Percentiles rank a stretch among this genome's conserved stretches.
phyloP scores from a whole-genome alignment of 1,140 invertebrate species.

The Diachasma alloeum region DNA sequence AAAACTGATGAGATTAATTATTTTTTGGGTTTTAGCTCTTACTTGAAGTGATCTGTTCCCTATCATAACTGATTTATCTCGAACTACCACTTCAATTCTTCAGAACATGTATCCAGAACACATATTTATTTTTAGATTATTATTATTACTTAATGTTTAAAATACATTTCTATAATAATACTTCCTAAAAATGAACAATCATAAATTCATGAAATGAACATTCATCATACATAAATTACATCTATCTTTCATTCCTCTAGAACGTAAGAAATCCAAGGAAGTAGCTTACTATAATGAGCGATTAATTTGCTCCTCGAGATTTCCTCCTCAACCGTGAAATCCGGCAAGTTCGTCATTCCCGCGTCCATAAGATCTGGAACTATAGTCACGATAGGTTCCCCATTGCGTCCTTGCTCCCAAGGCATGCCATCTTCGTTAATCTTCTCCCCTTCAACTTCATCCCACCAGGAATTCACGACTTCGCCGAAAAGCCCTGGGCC shows the following conservation, averaged over 20 bases:
- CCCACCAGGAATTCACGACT: constrained; percentile 48
- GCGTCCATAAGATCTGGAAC: background rate
- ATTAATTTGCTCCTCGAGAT: constrained; percentile 43
- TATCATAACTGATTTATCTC: too few species aligned
- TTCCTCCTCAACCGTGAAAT: constrained; percentile 31
- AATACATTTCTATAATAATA: too few species aligned
- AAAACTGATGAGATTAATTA: too few species aligned
- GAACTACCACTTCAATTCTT: background rate
- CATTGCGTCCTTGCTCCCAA: background rate
- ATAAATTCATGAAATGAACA: too few species aligned
- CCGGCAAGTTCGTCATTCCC: background rate
- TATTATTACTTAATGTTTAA: too few species aligned
- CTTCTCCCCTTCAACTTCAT: background rate
- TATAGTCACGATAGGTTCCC: background rate
- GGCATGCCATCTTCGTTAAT: constrained; percentile 11
- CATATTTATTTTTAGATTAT: background rate
- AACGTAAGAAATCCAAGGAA: constrained; percentile 51
- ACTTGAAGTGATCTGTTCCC: too few species aligned
- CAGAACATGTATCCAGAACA: background rate
- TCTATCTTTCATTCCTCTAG: constrained; percentile 38
- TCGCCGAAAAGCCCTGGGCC: constrained; percentile 53
- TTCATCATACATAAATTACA: too few species aligned
- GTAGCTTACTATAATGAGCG: constrained; percentile 52
- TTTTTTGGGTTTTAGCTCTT: too few species aligned
- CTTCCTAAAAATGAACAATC: too few species aligned